Percentiles rank a stretch among this genome's conserved stretches.
phyloP scores from a whole-genome alignment of 2,797 vertebrate genomes.

The Erpetoichthys calabaricus region DNA sequence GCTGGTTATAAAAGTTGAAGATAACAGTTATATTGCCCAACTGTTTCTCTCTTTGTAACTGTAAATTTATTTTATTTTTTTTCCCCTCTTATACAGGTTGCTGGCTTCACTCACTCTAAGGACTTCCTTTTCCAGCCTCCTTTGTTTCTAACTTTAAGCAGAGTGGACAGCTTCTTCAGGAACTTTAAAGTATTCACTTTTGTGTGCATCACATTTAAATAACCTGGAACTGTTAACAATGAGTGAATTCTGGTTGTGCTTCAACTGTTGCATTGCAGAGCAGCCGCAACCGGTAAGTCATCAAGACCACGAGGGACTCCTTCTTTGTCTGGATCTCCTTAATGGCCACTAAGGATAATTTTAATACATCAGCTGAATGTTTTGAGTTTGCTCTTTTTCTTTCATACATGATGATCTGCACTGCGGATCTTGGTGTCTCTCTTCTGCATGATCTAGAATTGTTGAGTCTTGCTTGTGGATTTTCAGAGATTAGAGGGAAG shows the following conservation, averaged over 20 bases:
- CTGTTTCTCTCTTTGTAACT: neutral
- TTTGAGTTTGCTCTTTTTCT: no score
- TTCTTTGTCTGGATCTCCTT: no score
- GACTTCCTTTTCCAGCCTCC: neutral
- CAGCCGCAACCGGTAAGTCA: constrained; percentile 75
- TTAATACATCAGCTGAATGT: no score
- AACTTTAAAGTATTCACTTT: constrained; percentile 18
- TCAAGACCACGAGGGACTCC: constrained; percentile 3
- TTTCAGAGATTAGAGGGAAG: no score
- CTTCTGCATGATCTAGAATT: no score
- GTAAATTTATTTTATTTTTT: neutral
- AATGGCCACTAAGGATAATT: no score
- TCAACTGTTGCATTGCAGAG: constrained; percentile 82
- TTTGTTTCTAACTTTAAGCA: neutral
- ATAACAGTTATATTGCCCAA: no score
- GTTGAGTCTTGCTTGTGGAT: no score
- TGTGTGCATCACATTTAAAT: constrained; percentile 19
- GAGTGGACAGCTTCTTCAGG: constrained; percentile 1
- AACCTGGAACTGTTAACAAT: constrained; percentile 49
- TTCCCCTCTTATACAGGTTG: neutral
- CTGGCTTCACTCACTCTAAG: neutral
- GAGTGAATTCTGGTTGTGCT: constrained; percentile 83
- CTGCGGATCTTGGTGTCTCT: no score
- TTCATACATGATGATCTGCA: no score
- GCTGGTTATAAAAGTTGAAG: neutral